Percentiles rank a stretch among this genome's conserved stretches.
Evolutionary conservation across 2,797 vertebrate genomes (phyloP).

Genomic region (Enteromius anoplus): DNA sequence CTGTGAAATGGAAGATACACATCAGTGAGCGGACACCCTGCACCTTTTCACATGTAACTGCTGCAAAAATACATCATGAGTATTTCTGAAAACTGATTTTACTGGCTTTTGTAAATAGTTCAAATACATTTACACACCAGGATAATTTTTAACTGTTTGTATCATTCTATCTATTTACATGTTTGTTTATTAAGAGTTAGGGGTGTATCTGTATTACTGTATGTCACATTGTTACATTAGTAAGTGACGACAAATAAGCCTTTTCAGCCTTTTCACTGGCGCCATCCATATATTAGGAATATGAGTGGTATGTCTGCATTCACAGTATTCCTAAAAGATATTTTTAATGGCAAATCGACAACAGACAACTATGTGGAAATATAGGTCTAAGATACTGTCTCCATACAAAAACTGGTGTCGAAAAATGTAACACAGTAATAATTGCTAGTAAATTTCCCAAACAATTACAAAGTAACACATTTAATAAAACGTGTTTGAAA

Average conservation of each 20-base stretch:
- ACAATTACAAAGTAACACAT: no score
- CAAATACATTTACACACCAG: background rate
- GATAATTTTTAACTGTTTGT: background rate
- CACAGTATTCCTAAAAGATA: background rate
- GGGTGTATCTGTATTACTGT: background rate
- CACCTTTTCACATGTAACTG: background rate
- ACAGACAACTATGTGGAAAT: no score
- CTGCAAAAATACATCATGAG: background rate
- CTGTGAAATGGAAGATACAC: slow-evolving; percentile 65
- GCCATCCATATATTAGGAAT: background rate
- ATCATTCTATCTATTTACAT: background rate
- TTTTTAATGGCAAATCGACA: no score
- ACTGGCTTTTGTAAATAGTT: background rate
- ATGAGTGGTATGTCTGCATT: background rate
- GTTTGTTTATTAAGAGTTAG: background rate
- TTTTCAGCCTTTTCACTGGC: background rate
- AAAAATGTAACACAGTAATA: no score
- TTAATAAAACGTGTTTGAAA: no score
- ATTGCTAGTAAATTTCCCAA: no score
- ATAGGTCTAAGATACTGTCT: no score
- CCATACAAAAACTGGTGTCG: no score
- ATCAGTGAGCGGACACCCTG: background rate
- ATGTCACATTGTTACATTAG: background rate
- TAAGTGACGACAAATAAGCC: background rate
- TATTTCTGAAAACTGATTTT: background rate